Percentiles rank a stretch among this genome's conserved stretches.
phyloP scores from a whole-genome alignment of 2,113 vertebrate genomes.

The Cyprinodon variegatus region DNA sequence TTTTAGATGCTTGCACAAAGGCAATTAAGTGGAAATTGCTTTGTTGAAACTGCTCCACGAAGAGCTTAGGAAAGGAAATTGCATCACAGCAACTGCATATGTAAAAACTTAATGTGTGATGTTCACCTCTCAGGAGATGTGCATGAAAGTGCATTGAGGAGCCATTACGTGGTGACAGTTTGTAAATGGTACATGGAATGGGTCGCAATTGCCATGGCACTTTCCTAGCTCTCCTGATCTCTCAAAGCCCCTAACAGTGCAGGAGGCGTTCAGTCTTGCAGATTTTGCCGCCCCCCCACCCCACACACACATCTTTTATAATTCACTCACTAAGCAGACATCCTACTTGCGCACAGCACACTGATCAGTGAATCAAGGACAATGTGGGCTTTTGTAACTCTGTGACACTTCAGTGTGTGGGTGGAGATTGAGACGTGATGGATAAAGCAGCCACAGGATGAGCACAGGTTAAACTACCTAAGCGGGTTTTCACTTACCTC shows the following conservation, averaged over 20 bases:
- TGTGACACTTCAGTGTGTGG: not conserved
- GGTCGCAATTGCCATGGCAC: slow-evolving; percentile 1
- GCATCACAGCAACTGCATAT: slow-evolving; percentile 46
- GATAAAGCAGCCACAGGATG: not conserved
- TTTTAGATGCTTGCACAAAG: slow-evolving; percentile 43
- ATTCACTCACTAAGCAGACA: not conserved
- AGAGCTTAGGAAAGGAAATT: slow-evolving; percentile 58
- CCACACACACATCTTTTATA: not conserved
- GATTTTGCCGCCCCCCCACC: not conserved
- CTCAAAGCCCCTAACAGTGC: not conserved
- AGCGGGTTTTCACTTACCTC: not conserved
- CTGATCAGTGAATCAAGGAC: not conserved
- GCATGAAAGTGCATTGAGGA: slow-evolving; percentile 29
- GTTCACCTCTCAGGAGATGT: slow-evolving; percentile 40
- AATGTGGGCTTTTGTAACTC: not conserved
- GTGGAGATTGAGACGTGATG: not conserved
- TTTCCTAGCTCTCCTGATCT: not conserved
- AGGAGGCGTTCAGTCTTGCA: not conserved
- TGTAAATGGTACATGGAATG: slow-evolving; percentile 10
- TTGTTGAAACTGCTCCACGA: slow-evolving; percentile 64
- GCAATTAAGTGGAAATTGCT: slow-evolving; percentile 73
- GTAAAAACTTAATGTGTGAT: slow-evolving; percentile 52
- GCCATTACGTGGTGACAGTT: slow-evolving; percentile 27
- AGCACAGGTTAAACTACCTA: not conserved
- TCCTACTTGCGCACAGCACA: not conserved